Percentiles rank a stretch among this genome's conserved stretches.
Conservation (phyloP, 37 sponge, comb jelly and placozoan genomes). For the Amphimedon queenslandica region DNA sequence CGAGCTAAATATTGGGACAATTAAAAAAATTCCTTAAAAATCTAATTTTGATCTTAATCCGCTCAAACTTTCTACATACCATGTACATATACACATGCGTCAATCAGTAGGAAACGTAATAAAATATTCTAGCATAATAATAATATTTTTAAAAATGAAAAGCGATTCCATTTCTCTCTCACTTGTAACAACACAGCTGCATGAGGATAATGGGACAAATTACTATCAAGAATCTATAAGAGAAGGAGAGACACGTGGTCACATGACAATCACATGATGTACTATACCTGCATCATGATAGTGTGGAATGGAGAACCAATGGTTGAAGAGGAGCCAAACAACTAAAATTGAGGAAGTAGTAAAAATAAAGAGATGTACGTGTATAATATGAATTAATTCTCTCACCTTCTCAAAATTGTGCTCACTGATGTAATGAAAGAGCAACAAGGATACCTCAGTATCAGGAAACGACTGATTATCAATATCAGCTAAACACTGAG, state of each 20-base stretch:
- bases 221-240: constrained; percentile 55
- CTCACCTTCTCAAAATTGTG: constrained; percentile 60
- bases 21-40: too few species aligned
- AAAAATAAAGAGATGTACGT: neutral
- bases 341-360: neutral
- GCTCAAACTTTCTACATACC: too few species aligned
- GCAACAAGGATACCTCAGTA: constrained; percentile 65
- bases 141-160: too few species aligned
- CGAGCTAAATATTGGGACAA: too few species aligned
- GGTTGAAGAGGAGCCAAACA: constrained; percentile 18
- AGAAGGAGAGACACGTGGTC: neutral
- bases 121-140: too few species aligned
- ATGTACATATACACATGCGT: too few species aligned
- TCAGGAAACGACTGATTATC: constrained; percentile 45
- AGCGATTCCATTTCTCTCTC: too few species aligned
- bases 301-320: constrained; percentile 49
- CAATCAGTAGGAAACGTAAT: too few species aligned
- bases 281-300: constrained; percentile 66
- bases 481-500: constrained; percentile 29
- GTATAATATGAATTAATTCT: too few species aligned
- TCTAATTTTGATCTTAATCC: too few species aligned
- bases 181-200: constrained; percentile 67
- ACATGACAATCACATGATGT: neutral
- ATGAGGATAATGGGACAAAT: constrained; percentile 45
- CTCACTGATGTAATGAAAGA: constrained; percentile 82